Evolutionary conservation across 2,113 vertebrate genomes (phyloP).

Genomic region (Clarias magur): DNA sequence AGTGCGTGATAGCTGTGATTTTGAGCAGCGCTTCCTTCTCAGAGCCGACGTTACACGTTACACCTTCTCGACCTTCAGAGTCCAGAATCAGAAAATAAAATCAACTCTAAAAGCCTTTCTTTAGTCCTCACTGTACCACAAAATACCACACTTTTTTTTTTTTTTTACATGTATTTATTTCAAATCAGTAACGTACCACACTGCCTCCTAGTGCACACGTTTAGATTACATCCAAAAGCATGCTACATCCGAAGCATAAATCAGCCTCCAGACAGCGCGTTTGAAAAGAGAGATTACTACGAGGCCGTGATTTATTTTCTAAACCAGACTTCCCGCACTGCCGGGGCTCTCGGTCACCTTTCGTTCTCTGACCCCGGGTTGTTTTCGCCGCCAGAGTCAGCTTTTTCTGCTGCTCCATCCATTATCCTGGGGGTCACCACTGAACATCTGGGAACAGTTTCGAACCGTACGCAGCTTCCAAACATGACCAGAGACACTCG

Average conservation of each 20-base stretch:
- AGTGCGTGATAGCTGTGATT: neutral
- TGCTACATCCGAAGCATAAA: neutral
- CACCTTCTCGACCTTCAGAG: neutral
- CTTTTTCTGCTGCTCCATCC: neutral
- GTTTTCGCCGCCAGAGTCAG: neutral
- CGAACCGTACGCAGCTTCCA: neutral
- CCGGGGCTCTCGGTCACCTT: neutral
- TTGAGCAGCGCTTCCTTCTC: neutral
- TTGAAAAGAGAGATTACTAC: neutral
- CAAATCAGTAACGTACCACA: neutral
- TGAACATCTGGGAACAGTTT: neutral
- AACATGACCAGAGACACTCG: neutral
- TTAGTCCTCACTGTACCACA: neutral
- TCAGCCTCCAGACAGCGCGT: neutral
- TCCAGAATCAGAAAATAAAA: neutral
- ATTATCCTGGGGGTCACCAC: constrained; percentile 9
- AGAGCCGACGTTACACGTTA: neutral
- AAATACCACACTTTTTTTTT: neutral
- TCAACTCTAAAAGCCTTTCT: neutral
- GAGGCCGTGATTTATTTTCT: neutral
- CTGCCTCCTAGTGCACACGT: neutral
- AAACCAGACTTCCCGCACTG: neutral
- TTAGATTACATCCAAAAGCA: neutral
- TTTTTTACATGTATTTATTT: neutral
- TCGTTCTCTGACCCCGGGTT: neutral